phyloP scores from a whole-genome alignment of 2,888 invertebrate species.

The Torymus tubicola region DNA sequence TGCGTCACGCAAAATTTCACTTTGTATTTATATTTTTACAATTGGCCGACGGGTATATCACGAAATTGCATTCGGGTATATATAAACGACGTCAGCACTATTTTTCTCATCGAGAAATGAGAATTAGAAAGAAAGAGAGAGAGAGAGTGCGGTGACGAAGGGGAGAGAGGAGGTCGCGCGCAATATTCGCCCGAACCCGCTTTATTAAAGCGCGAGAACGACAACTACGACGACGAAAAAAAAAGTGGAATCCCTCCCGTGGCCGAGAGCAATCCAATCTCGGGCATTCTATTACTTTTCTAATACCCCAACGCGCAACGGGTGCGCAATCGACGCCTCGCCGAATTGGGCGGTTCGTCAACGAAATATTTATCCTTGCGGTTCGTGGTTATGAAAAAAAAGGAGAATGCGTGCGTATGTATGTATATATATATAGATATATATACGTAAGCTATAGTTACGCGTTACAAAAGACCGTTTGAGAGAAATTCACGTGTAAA shows the following conservation, averaged over 20 bases:
- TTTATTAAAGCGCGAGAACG: not conserved
- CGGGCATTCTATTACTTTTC: slow-evolving; percentile 37
- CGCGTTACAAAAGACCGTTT: no score
- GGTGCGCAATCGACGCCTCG: slow-evolving; percentile 13
- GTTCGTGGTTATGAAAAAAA: not conserved
- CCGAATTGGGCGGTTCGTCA: slow-evolving; percentile 8
- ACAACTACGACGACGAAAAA: no score
- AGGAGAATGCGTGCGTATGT: no score
- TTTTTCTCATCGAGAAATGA: not conserved
- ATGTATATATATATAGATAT: no score
- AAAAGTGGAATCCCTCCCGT: not conserved
- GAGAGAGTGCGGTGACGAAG: not conserved
- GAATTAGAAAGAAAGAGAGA: slow-evolving; percentile 1
- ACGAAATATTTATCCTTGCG: slow-evolving; percentile 5
- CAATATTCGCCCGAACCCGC: slow-evolving; percentile 5
- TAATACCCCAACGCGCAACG: not conserved
- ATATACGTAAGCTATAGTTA: no score
- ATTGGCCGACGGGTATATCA: slow-evolving; percentile 13
- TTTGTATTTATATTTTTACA: slow-evolving; percentile 34
- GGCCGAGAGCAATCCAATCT: slow-evolving; percentile 22
- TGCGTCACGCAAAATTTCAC: not conserved
- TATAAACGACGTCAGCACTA: not conserved
- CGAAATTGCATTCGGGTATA: slow-evolving; percentile 7
- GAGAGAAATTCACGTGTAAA: no score
- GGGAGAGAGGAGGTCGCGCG: not conserved